Evolutionary conservation across 2,113 vertebrate genomes (phyloP).

Genomic region (Otolemur garnettii): DNA sequence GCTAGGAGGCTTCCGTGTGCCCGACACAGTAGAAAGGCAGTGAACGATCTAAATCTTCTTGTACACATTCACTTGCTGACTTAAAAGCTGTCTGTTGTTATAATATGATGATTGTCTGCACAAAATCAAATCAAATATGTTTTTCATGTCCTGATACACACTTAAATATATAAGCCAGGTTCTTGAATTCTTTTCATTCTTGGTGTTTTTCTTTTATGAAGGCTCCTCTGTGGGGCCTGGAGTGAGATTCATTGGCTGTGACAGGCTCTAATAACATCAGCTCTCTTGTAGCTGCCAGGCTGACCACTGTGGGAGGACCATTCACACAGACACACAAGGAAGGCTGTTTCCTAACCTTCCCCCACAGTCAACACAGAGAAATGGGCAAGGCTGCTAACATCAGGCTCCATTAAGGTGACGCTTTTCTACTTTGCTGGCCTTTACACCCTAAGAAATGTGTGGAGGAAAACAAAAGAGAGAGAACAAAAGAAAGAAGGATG

Average conservation of each 20-base stretch:
- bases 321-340: neutral
- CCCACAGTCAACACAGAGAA: neutral
- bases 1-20: accelerated
- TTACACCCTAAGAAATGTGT: neutral
- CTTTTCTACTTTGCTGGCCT: neutral
- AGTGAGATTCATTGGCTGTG: conserved; percentile 38
- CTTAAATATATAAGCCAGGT: neutral
- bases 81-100: neutral
- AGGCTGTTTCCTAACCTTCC: neutral
- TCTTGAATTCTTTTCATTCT: conserved; percentile 23
- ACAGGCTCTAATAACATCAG: neutral
- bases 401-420: neutral
- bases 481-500: neutral
- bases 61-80: neutral
- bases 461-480: neutral
- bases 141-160: neutral
- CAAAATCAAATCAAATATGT: neutral
- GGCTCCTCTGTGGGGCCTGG: neutral
- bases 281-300: neutral
- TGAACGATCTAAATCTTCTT: conserved; percentile 7
- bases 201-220: conserved; percentile 20
- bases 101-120: neutral
- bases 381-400: neutral
- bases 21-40: neutral
- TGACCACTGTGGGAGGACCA: neutral